A percentile compares a stretch with the other conserved stretches of the same genome.
These are phyloP conservation scores for Ophraella communa DNA, from an alignment of 2,888 invertebrate genomes.

Conservation along the genomic window DNA sequence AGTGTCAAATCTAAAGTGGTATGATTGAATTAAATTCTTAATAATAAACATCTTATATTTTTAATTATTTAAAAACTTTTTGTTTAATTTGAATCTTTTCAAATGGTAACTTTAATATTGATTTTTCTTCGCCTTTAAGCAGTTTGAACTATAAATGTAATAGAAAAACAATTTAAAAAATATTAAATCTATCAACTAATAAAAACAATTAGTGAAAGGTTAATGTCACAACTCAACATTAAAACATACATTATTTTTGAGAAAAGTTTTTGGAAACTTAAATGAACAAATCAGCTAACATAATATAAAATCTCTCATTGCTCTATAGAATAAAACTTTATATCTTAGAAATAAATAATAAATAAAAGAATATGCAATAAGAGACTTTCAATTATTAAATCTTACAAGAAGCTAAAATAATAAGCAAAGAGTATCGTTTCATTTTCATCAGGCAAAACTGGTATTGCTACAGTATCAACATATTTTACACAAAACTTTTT, in stretches of 20 bases:
- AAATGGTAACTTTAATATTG: no score
- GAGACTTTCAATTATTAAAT: constrained; percentile 25
- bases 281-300: constrained; percentile 2
- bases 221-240: not conserved
- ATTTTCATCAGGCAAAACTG: constrained; percentile 56
- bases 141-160: no score
- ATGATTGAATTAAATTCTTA: no score
- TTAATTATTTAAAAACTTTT: no score
- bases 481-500: constrained; percentile 11
- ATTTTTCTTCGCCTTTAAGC: no score
- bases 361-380: constrained; percentile 1
- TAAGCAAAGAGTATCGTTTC: constrained; percentile 55
- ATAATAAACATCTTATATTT: no score
- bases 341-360: not conserved
- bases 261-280: not conserved
- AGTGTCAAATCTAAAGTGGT: no score
- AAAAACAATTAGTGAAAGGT: not conserved
- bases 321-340: not conserved
- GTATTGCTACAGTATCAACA: constrained; percentile 54
- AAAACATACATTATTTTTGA: not conserved
- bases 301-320: not conserved
- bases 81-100: no score
- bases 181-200: not conserved
- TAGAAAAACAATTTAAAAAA: not conserved
- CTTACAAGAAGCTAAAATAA: constrained; percentile 39